Conservation (phyloP, 2,797 vertebrate genomes). For the Sandelia bainsii region DNA sequence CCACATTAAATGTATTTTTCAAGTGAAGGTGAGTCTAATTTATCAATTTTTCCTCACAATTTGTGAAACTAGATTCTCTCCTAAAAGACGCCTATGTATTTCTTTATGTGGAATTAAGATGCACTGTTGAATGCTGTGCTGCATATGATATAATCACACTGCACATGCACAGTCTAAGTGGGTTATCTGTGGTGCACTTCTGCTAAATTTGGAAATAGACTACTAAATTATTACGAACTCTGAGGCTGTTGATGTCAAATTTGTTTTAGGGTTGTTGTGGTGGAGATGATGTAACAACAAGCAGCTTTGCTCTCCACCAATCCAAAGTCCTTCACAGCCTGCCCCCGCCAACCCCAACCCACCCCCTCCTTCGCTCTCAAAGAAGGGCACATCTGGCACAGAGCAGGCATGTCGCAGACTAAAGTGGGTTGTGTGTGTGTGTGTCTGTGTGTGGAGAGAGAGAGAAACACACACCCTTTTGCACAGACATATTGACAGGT, state of each 20-base stretch:
- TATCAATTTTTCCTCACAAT: no score
- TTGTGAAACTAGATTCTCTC: not conserved
- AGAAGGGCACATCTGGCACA: conserved; percentile 55
- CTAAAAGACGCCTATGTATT: not conserved
- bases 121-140: no score
- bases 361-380: not conserved
- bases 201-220: conserved; percentile 34
- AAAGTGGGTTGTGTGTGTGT: conserved; percentile 17
- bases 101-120: not conserved
- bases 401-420: conserved; percentile 23
- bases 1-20: not conserved
- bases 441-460: conserved; percentile 3
- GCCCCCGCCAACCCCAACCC: not conserved
- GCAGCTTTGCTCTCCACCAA: conserved; percentile 71
- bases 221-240: conserved; percentile 47
- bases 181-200: not conserved
- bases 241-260: conserved; percentile 35
- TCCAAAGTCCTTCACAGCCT: conserved; percentile 27
- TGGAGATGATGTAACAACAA: conserved; percentile 70
- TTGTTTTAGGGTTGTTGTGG: conserved; percentile 61
- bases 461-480: conserved; percentile 3
- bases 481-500: conserved; percentile 53
- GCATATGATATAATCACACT: not conserved
- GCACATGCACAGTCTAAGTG: not conserved
- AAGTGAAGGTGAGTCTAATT: no score